Base-by-base conservation (phyloP, 1,140 invertebrate species). In the Trichomalopsis sarcophagae region DNA sequence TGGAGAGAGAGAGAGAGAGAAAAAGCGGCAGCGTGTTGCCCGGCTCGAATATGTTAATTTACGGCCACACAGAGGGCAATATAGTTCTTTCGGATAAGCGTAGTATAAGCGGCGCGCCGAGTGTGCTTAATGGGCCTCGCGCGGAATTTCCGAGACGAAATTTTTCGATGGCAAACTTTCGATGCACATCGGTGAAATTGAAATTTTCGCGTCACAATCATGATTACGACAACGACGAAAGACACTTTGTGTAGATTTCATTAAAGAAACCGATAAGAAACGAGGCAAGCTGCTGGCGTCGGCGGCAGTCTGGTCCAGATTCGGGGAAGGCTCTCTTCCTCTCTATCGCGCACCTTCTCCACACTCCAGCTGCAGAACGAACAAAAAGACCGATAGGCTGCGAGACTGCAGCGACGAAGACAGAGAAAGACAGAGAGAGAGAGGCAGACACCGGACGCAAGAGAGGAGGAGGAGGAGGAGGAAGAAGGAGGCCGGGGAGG, bases 241-340 rank as follows among this genome's bases (percentile, higher is more conserved):
- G 71, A 81, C 77, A 62, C 47, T 23, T 71, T 40, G 73, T 84
- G 75, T 13, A 13, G 84, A 85, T 85, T 85, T 68, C 75, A 85
- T 81, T 85, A 85, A 85, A 85, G 84, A 76, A 74, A 50, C 71
- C 78, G 84, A 85, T 85, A 85, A 85, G 79, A 81, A 81, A 36
- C 33, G 5, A 36, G 33, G 33, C 33, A 75, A 44, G 13, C 50
- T 9, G 30, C 33, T 71, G 68, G 68, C 44, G 74, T 44, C 33
- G 13, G 17, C 33, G 71, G 9, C 36, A 4, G 78, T 40, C 36
- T 47, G 71, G 36, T 81, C 40, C 78, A 85, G 79, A 85, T 85
- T 85, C 84, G 84, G 17, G 84, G 84, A 81, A 85, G 76, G 23
- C 27, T 30, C 69, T 73, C 69, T 30, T 11, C 27, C 68, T 30